These are phyloP conservation scores for Aporophyla nigra DNA, from an alignment of 2,888 invertebrate species.

Conservation along the genomic window DNA sequence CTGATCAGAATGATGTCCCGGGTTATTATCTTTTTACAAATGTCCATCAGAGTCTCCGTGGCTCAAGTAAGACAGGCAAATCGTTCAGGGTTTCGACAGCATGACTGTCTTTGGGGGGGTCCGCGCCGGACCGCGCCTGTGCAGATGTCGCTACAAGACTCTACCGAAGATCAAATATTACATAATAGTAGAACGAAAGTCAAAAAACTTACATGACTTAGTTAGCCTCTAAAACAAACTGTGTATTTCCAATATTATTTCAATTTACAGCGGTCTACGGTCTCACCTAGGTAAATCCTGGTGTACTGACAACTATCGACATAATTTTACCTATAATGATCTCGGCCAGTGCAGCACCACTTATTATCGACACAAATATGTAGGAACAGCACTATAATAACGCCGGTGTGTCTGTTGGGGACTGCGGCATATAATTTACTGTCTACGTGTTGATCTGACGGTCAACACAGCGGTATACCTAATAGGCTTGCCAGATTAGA, in stretches of 20 bases:
- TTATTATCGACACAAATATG: slow-evolving; percentile 54
- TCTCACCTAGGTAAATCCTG: background rate
- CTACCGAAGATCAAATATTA: background rate
- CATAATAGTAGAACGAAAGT: too few species aligned
- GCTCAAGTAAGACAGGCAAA: too few species aligned
- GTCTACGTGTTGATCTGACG: slow-evolving; percentile 41
- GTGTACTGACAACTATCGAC: slow-evolving; percentile 15
- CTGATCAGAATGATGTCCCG: too few species aligned
- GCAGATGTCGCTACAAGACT: too few species aligned
- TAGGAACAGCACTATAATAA: slow-evolving; percentile 51
- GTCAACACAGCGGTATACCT: slow-evolving; percentile 32
- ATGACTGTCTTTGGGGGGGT: too few species aligned
- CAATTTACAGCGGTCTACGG: slow-evolving; percentile 9
- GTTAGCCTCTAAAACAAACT: background rate
- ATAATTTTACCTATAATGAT: slow-evolving; percentile 33
- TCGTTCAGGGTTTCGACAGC: too few species aligned
- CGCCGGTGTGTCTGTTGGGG: slow-evolving; percentile 18
- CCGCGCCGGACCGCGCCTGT: too few species aligned
- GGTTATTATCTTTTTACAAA: too few species aligned
- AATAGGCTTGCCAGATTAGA: slow-evolving; percentile 1
- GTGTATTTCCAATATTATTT: background rate
- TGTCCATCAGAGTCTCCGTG: too few species aligned
- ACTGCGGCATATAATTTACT: slow-evolving; percentile 40
- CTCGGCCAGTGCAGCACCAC: slow-evolving; percentile 26
- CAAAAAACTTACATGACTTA: too few species aligned